A percentile compares a stretch with the other conserved stretches of the same genome.
phyloP scores from a whole-genome alignment of 1,140 invertebrate species.

The Agraylea sexmaculata region DNA sequence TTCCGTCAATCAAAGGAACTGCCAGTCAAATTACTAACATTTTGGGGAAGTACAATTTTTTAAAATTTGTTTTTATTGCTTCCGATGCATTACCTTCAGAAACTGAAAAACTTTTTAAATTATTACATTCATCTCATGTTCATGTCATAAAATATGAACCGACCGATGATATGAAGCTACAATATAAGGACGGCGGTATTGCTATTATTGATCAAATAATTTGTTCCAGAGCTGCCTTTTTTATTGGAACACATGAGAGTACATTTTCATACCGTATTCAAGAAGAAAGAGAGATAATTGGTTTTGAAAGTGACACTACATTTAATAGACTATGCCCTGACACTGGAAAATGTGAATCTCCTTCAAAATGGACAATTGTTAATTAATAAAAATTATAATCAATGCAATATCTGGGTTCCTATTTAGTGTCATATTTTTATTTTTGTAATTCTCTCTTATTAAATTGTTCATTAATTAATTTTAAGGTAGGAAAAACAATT shows the following conservation, averaged over 20 bases:
- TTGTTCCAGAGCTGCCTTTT: constrained; percentile 76
- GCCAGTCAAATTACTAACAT: constrained; percentile 43
- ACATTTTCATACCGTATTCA: constrained; percentile 95
- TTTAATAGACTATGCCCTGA: constrained; percentile 78
- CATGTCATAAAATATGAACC: constrained; percentile 28
- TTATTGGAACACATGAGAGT: constrained; percentile 86
- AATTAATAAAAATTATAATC: no score
- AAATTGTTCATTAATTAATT: no score
- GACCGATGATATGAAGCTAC: constrained; percentile 33
- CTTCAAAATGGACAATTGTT: constrained; percentile 30
- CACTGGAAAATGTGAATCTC: constrained; percentile 28
- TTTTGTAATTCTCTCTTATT: no score
- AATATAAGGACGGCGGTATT: constrained; percentile 72
- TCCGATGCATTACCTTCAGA: constrained; percentile 61
- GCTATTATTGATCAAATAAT: constrained; percentile 96
- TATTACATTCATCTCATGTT: constrained; percentile 25
- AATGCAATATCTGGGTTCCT: no score
- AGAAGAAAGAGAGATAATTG: constrained; percentile 92
- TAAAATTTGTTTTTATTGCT: constrained; percentile 66
- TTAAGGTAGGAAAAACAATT: no score
- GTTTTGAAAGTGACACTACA: constrained; percentile 66
- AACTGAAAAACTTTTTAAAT: constrained; percentile 38
- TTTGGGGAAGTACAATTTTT: constrained; percentile 28
- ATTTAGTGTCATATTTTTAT: no score
- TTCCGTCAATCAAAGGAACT: constrained; percentile 60